Evolutionary conservation across 2,113 vertebrate genomes (phyloP).

Genomic region (Centropus bengalensis): DNA sequence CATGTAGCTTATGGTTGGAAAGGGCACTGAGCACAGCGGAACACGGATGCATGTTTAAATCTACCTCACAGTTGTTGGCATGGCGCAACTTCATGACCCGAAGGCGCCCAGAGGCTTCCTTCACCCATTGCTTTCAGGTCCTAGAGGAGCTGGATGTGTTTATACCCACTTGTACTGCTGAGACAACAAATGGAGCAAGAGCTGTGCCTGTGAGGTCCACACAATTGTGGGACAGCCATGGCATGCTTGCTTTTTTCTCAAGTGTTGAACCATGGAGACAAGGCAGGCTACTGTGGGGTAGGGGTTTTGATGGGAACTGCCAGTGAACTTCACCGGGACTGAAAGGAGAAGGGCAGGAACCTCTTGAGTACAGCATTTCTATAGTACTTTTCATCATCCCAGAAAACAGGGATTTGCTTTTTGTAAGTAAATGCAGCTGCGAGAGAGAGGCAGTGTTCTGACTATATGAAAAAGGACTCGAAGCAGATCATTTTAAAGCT

Average conservation of each 20-base stretch:
- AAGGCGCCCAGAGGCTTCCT: neutral
- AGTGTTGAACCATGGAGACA: rapidly evolving
- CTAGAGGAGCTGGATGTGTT: neutral
- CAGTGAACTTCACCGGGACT: neutral
- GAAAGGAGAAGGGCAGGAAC: neutral
- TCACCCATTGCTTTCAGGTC: neutral
- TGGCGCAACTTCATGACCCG: neutral
- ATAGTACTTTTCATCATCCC: neutral
- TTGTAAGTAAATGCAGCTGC: neutral
- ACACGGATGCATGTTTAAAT: neutral
- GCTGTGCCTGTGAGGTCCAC: neutral
- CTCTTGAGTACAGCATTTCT: neutral
- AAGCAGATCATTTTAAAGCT: neutral
- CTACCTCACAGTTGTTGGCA: neutral
- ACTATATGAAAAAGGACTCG: neutral
- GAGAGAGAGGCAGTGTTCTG: neutral
- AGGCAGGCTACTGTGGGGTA: neutral
- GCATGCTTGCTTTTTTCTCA: rapidly evolving
- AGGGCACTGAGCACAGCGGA: neutral
- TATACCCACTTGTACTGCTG: rapidly evolving
- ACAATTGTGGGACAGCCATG: neutral
- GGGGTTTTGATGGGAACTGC: neutral
- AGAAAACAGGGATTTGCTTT: neutral
- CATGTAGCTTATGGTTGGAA: rapidly evolving
- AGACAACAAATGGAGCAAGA: neutral